phyloP scores from a whole-genome alignment of 1,140 invertebrate genomes.

The Apis cerana region DNA sequence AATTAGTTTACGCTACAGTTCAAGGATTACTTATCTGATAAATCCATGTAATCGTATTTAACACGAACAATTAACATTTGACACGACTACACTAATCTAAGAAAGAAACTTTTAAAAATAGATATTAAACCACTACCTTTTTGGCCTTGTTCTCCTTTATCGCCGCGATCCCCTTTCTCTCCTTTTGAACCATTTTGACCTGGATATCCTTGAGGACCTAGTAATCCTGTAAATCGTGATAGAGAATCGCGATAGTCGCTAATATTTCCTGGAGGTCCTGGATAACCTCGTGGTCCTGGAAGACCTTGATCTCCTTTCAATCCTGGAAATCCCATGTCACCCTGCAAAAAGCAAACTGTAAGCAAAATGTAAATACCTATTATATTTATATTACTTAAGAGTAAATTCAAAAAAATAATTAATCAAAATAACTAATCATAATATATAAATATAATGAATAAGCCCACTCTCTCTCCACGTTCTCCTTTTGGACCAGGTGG shows the following conservation, averaged over 20 bases:
- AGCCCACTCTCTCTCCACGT: conserved; percentile 56
- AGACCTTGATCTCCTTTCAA: conserved; percentile 72
- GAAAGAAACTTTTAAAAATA: background rate
- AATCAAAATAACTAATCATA: too few relatives aligned
- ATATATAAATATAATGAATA: background rate
- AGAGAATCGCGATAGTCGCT: conserved; percentile 37
- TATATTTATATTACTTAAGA: too few relatives aligned
- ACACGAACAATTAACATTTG: conserved; percentile 5
- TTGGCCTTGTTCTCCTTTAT: conserved; percentile 71
- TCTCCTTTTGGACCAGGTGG: conserved; percentile 64
- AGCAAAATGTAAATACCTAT: background rate
- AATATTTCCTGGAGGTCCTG: conserved; percentile 67
- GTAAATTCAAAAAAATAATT: too few relatives aligned
- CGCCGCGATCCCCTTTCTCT: conserved; percentile 74
- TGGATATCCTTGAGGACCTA: conserved; percentile 67
- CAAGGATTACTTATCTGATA: conserved; percentile 28
- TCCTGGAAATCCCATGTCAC: conserved; percentile 66
- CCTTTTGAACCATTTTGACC: conserved; percentile 80
- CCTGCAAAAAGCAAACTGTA: conserved; percentile 38
- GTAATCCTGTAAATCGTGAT: conserved; percentile 39
- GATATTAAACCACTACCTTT: conserved; percentile 62
- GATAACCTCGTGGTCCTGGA: conserved; percentile 65
- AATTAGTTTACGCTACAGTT: conserved; percentile 41
- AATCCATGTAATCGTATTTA: conserved; percentile 33
- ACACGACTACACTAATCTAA: background rate